phyloP scores from a whole-genome alignment of 1,140 invertebrate genomes.

The Mycetomoellerius zeteki region DNA sequence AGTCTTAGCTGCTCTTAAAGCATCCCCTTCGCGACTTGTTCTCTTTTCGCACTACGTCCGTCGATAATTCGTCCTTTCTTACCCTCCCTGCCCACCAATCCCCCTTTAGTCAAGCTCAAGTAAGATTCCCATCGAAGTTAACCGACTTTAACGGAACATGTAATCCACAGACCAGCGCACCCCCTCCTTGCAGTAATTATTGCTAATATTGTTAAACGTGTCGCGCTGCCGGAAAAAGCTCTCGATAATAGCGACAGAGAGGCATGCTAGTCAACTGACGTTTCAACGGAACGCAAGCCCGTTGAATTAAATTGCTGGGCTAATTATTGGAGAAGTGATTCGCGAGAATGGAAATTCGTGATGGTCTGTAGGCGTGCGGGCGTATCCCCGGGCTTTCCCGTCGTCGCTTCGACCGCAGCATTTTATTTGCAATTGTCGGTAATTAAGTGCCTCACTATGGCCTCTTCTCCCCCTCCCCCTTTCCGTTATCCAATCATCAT shows the following conservation, averaged over 20 bases:
- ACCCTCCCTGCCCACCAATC: background rate
- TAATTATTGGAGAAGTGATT: slow-evolving; percentile 69
- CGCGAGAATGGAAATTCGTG: slow-evolving; percentile 66
- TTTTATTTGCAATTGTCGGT: slow-evolving; percentile 76
- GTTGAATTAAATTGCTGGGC: slow-evolving; percentile 58
- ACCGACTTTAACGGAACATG: slow-evolving; percentile 32
- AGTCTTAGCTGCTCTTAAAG: slow-evolving; percentile 43
- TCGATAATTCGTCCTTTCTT: slow-evolving; percentile 43
- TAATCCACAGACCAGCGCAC: slow-evolving; percentile 21
- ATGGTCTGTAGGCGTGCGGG: slow-evolving; percentile 38
- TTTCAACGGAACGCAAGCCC: slow-evolving; percentile 46
- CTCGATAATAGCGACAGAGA: background rate
- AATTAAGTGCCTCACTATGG: slow-evolving; percentile 67
- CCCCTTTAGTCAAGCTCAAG: background rate
- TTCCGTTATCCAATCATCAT: slow-evolving; percentile 41
- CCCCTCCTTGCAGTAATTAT: slow-evolving; percentile 63
- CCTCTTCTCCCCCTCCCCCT: background rate
- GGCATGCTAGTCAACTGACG: slow-evolving; percentile 3
- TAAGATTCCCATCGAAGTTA: slow-evolving; percentile 44
- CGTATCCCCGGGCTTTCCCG: background rate
- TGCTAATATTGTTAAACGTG: slow-evolving; percentile 64
- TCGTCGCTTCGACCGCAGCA: slow-evolving; percentile 50
- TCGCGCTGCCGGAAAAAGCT: slow-evolving; percentile 10
- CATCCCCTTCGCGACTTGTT: slow-evolving; percentile 6
- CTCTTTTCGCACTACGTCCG: background rate